Evolutionary conservation across 2,113 vertebrate species (phyloP).

Genomic region (Notarius lentiginosus): DNA sequence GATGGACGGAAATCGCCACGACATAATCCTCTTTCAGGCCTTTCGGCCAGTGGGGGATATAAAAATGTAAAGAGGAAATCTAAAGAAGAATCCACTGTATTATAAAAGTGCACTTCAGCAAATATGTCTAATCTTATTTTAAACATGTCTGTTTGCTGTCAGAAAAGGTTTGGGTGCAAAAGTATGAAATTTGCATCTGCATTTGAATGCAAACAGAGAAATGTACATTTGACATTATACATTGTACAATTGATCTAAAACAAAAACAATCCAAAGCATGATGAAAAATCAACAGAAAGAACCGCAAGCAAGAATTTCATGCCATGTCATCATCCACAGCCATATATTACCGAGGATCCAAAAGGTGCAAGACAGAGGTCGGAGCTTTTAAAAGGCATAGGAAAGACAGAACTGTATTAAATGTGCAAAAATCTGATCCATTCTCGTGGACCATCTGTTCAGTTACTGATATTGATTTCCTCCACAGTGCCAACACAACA

Average conservation of each 20-base stretch:
- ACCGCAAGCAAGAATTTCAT: not conserved
- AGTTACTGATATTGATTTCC: constrained; percentile 11
- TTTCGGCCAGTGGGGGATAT: not conserved
- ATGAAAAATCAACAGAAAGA: not conserved
- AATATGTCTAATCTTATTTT: not conserved
- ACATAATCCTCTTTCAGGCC: no score
- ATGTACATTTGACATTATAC: not conserved
- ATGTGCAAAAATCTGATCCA: not conserved
- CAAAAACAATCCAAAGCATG: not conserved
- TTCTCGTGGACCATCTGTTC: not conserved
- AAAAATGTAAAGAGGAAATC: not conserved
- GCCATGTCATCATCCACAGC: not conserved
- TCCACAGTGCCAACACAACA: constrained; percentile 18
- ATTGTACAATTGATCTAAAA: not conserved
- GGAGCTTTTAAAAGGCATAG: not conserved
- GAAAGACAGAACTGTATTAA: not conserved
- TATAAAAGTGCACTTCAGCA: not conserved
- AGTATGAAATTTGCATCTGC: not conserved
- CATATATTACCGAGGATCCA: not conserved
- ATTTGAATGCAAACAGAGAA: not conserved
- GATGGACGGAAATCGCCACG: no score
- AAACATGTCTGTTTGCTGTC: not conserved
- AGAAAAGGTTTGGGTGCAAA: not conserved
- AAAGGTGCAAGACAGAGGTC: not conserved
- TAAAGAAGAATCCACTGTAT: not conserved